Percentiles rank a stretch among this genome's conserved stretches.
Evolutionary conservation across 23 tunicate genomes (phyloP).

Genomic region (Corella eumyota): DNA sequence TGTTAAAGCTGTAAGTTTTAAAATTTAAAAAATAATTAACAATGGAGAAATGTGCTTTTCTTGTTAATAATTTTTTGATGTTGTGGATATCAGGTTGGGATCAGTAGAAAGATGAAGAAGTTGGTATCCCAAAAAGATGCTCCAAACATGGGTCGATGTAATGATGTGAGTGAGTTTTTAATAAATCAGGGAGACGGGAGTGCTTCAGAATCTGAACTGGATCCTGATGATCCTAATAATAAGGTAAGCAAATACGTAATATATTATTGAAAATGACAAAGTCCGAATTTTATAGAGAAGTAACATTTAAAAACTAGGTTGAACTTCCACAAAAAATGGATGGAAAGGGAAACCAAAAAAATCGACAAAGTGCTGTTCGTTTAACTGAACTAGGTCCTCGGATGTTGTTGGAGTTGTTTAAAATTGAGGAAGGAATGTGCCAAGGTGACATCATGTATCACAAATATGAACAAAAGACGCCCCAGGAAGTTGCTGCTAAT

Average conservation of each 20-base stretch:
- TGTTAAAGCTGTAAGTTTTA: conserved; percentile 46
- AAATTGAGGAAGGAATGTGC: conserved; percentile 73
- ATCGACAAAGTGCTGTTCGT: conserved; percentile 46
- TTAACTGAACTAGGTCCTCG: conserved; percentile 93
- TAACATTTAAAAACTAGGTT: conserved; percentile 8
- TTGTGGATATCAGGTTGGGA: conserved; percentile 65
- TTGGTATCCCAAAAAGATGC: conserved; percentile 26
- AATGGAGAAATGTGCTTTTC: too few species aligned
- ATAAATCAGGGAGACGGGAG: conserved; percentile 40
- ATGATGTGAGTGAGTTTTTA: conserved; percentile 53
- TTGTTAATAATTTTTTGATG: conserved; percentile 19
- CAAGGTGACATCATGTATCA: too few species aligned
- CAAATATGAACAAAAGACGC: too few species aligned
- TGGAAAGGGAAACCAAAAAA: conserved; percentile 31
- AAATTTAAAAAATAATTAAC: too few species aligned
- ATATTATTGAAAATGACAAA: background rate
- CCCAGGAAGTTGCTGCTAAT: too few species aligned
- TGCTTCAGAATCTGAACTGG: conserved; percentile 80
- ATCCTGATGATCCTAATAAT: conserved; percentile 57
- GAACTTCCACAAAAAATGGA: conserved; percentile 40
- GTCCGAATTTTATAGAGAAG: background rate
- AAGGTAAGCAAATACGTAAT: background rate
- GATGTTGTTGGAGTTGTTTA: conserved; percentile 61
- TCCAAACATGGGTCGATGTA: conserved; percentile 54
- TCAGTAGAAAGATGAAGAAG: conserved; percentile 50